These are phyloP conservation scores for Dasypogon diadema DNA, from an alignment of 2,888 invertebrate genomes.

Conservation along the genomic window DNA sequence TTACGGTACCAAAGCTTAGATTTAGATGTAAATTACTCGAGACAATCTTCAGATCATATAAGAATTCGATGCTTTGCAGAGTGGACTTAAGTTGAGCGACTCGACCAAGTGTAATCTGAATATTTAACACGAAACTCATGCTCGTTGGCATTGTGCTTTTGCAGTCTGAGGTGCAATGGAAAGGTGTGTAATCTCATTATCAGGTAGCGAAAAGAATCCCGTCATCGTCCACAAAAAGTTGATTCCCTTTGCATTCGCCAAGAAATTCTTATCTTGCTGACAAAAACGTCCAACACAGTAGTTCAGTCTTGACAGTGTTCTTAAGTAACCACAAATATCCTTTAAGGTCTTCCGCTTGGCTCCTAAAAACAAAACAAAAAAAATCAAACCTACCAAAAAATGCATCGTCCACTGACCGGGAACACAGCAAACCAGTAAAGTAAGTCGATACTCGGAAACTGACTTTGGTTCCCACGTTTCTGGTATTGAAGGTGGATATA, in stretches of 20 bases:
- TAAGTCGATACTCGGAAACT: slow-evolving; percentile 57
- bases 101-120: too few species aligned
- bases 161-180: too few species aligned
- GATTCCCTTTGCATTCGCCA: background rate
- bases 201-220: background rate
- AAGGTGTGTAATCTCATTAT: too few species aligned
- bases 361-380: slow-evolving; percentile 7
- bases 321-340: slow-evolving; percentile 21
- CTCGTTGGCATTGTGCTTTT: too few species aligned
- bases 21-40: slow-evolving; percentile 38
- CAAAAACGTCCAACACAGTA: background rate
- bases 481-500: slow-evolving; percentile 53
- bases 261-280: background rate
- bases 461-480: slow-evolving; percentile 57
- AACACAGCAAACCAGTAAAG: slow-evolving; percentile 50
- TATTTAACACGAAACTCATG: too few species aligned
- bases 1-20: slow-evolving; percentile 42
- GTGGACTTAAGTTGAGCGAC: too few species aligned
- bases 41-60: slow-evolving; percentile 8
- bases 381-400: slow-evolving; percentile 9
- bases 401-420: slow-evolving; percentile 31
- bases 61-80: background rate
- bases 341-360: slow-evolving; percentile 14
- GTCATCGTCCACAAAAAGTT: background rate
- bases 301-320: background rate